These are phyloP conservation scores for Desmodus rotundus DNA, from an alignment of 2,113 vertebrate species.

Conservation along the genomic window DNA sequence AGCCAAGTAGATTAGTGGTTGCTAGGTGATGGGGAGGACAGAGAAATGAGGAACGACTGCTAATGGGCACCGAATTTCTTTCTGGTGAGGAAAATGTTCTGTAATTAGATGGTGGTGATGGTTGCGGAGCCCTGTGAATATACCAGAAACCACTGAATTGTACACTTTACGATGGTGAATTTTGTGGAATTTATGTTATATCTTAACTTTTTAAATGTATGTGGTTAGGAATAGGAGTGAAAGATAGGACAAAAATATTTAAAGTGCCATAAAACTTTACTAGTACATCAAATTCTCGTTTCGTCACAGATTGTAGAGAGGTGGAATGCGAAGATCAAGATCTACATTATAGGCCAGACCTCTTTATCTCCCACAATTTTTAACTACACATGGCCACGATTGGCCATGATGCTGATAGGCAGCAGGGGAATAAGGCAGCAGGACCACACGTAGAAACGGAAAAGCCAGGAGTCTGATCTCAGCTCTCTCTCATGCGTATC, in stretches of 20 bases:
- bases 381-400: not conserved
- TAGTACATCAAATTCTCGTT: not conserved
- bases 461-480: not conserved
- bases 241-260: not conserved
- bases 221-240: not conserved
- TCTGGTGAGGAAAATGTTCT: not conserved
- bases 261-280: not conserved
- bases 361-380: not conserved
- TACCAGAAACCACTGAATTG: not conserved
- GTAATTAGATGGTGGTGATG: not conserved
- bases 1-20: not conserved
- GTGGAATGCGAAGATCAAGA: not conserved
- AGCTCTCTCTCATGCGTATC: not conserved
- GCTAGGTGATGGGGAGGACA: not conserved
- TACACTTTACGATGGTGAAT: not conserved
- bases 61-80: not conserved
- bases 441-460: not conserved
- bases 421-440: not conserved
- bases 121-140: not conserved
- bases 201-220: not conserved
- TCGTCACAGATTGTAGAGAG: not conserved
- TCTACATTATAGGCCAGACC: not conserved
- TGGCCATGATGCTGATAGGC: not conserved
- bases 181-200: not conserved
- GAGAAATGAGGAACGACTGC: not conserved